Percentiles rank a stretch among this genome's conserved stretches.
These are phyloP conservation scores for Helleia helle DNA, from an alignment of 2,888 invertebrate genomes.

Conservation along the genomic window DNA sequence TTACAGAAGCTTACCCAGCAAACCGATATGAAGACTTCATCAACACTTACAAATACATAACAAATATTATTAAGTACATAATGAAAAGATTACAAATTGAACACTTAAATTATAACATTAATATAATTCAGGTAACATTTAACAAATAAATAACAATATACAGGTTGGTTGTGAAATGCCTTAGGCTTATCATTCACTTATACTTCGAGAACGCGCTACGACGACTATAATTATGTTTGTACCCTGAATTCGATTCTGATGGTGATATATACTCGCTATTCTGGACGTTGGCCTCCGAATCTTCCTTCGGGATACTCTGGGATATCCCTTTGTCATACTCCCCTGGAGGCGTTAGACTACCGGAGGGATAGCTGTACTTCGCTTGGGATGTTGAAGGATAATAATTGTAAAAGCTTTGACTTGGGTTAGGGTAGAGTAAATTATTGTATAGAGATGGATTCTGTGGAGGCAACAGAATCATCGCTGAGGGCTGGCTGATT, in stretches of 20 bases:
- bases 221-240: constrained; percentile 44
- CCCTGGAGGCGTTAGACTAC: constrained; percentile 29
- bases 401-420: constrained; percentile 52
- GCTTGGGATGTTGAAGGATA: constrained; percentile 49
- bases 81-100: no score
- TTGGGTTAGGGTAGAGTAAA: constrained; percentile 42
- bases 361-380: constrained; percentile 43
- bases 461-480: constrained; percentile 50
- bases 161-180: neutral
- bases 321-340: constrained; percentile 48
- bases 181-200: constrained; percentile 11
- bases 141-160: constrained; percentile 6
- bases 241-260: constrained; percentile 41
- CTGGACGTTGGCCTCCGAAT: constrained; percentile 42
- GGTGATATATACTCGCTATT: constrained; percentile 43
- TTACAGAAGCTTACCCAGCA: no score
- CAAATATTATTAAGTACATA: no score
- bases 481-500: constrained; percentile 44
- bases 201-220: constrained; percentile 28
- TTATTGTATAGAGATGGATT: constrained; percentile 49
- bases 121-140: constrained; percentile 6
- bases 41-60: no score
- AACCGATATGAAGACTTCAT: no score
- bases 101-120: constrained; percentile 1
- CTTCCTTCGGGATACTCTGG: constrained; percentile 47